Conservation (phyloP, 2,797 vertebrate species). For the Ispidina lecontei region DNA sequence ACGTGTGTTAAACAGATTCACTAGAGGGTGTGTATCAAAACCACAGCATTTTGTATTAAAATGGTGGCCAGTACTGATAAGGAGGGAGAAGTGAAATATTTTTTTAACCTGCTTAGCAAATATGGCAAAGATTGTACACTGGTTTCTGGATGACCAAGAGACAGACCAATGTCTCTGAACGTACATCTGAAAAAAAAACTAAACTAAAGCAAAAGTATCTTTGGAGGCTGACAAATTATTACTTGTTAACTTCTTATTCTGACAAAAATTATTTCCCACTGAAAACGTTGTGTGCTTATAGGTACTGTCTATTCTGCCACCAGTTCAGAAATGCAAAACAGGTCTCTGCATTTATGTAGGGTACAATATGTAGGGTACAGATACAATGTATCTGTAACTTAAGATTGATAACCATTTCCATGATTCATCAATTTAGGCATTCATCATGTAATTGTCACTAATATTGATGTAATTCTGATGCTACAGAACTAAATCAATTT, state of each 20-base stretch:
- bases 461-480: not conserved
- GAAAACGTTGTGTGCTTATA: not conserved
- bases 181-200: not conserved
- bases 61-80: not conserved
- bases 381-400: not conserved
- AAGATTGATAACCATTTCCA: not conserved
- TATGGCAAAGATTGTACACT: not conserved
- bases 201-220: not conserved
- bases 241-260: not conserved
- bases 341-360: not conserved
- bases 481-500: not conserved
- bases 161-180: not conserved
- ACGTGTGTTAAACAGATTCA: not conserved
- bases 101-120: slow-evolving; percentile 13
- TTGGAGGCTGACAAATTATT: not conserved
- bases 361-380: too few species aligned
- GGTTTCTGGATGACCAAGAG: not conserved
- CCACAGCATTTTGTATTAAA: not conserved
- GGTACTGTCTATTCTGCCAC: not conserved
- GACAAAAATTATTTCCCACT: not conserved
- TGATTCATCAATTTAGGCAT: not conserved
- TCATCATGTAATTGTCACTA: not conserved
- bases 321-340: not conserved
- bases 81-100: not conserved
- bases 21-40: not conserved